Percentiles rank a stretch among this genome's conserved stretches.
These are phyloP conservation scores for Synanthedon andrenaeformis DNA, from an alignment of 2,888 invertebrate species.

Conservation along the genomic window DNA sequence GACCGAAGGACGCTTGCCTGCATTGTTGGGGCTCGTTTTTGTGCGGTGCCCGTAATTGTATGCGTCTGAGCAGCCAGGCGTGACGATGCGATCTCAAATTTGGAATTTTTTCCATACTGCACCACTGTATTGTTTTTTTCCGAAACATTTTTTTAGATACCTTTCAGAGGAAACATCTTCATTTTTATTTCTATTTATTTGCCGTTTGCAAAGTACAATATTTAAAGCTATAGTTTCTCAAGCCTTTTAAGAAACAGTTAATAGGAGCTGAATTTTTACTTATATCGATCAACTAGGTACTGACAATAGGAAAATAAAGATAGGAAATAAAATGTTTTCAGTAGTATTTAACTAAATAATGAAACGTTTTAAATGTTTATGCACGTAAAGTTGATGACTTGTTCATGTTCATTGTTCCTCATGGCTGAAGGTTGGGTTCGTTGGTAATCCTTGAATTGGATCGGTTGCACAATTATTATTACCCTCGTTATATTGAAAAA, in stretches of 20 bases:
- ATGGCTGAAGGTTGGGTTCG: slow-evolving; percentile 1
- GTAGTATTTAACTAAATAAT: too few relatives aligned
- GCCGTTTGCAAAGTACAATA: too few relatives aligned
- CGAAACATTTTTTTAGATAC: background rate
- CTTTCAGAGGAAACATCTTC: too few relatives aligned
- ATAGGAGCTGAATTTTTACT: too few relatives aligned
- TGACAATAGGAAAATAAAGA: too few relatives aligned
- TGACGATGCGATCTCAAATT: slow-evolving; percentile 42
- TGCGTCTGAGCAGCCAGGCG: slow-evolving; percentile 57
- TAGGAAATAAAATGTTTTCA: too few relatives aligned
- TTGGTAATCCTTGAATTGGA: slow-evolving; percentile 5
- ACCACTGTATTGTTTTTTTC: slow-evolving; percentile 17
- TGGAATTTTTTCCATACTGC: slow-evolving; percentile 35
- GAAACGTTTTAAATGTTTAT: slow-evolving; percentile 9
- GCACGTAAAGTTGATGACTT: slow-evolving; percentile 21
- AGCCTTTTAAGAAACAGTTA: too few relatives aligned
- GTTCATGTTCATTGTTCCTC: background rate
- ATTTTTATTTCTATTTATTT: too few relatives aligned
- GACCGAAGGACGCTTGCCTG: slow-evolving; percentile 60
- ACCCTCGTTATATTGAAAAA: too few relatives aligned
- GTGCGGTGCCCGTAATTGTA: slow-evolving; percentile 53
- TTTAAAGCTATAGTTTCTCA: too few relatives aligned
- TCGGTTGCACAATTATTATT: background rate
- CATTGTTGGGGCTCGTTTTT: slow-evolving; percentile 63
- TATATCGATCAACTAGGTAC: too few relatives aligned